Percentiles rank a stretch among this genome's conserved stretches.
Evolutionary conservation across 2,888 invertebrate genomes (phyloP).

Genomic region (Mellilla xanthometata): DNA sequence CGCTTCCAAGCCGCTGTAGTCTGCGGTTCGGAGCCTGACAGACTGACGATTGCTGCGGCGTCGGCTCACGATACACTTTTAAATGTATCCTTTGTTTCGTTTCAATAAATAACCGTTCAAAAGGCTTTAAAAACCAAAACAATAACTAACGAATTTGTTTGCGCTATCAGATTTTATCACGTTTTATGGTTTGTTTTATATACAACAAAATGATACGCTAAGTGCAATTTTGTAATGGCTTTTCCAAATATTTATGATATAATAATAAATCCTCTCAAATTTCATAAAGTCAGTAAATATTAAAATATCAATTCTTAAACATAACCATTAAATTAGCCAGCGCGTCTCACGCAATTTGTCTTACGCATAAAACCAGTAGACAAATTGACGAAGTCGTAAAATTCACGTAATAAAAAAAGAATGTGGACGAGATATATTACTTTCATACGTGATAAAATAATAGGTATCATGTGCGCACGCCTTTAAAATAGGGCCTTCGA

Average conservation of each 20-base stretch:
- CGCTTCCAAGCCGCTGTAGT: slow-evolving; percentile 54
- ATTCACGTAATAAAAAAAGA: slow-evolving; percentile 37
- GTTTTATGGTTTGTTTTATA: not conserved
- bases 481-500: slow-evolving; percentile 52
- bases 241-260: too few species aligned
- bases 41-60: slow-evolving; percentile 62
- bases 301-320: slow-evolving; percentile 12
- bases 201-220: too few species aligned
- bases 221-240: too few species aligned
- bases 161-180: slow-evolving; percentile 23
- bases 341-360: slow-evolving; percentile 21
- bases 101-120: slow-evolving; percentile 47
- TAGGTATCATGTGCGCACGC: slow-evolving; percentile 50
- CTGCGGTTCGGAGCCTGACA: slow-evolving; percentile 68
- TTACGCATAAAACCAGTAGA: slow-evolving; percentile 27
- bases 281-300: too few species aligned
- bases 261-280: too few species aligned
- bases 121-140: slow-evolving; percentile 46
- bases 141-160: slow-evolving; percentile 34
- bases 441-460: slow-evolving; percentile 65
- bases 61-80: slow-evolving; percentile 62
- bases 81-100: slow-evolving; percentile 59
- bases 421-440: slow-evolving; percentile 50
- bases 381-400: slow-evolving; percentile 44
- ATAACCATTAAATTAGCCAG: slow-evolving; percentile 18